Evolutionary conservation across 2,888 invertebrate genomes (phyloP), one percentile per base, ranked within the genome.

Genomic region (Trachelus tabidus): DNA sequence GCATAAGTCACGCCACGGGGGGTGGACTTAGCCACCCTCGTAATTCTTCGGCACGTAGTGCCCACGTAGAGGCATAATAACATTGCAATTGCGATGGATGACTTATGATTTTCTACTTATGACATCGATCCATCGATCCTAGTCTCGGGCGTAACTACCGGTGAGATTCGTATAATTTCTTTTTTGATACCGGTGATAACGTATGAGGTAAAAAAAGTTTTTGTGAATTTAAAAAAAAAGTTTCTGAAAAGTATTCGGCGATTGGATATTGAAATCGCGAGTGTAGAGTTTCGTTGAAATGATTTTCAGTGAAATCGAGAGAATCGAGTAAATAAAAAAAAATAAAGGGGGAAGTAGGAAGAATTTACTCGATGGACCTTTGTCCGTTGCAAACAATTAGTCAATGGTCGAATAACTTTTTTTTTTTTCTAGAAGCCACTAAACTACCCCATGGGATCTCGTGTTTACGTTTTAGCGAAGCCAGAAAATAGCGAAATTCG

Each of bases 381-480:
- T 77, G 79, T 83, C 79, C 80, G 74, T 74, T 71, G 68, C 15
- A 75, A 82, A 81, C 83, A 81, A 80, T 80, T 80, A 56, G 56
- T 40, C 73, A 73, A 77, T 80, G 74, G 77, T 35, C 73, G 68
- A 77, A 79, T 68, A 78, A 79, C n/a, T n/a, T n/a, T 75, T 79
- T 83, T 81, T 81, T 76, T 80, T 71, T 81, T 82, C 75, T 73
- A 35, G 90, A 90, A 90, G 85, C 89, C 90, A 68, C 78, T 80
- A 77, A 83, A 87, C 77, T n/a, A 77, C 75, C 56, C 40, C 68
- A 12, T 33, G 12, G 56, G 56, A 56, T 56, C 75, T 12, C 75
- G 80, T 84, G 83, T 88, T 89, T 86, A 88, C 83, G 85, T 89
- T 87, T 86, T 82, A 34, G 82, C 78, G 91, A 90, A 91, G 90